Evolutionary conservation across 2,888 invertebrate genomes (phyloP), one percentile per base, ranked within the genome.

Genomic region (Hemithea aestivaria): DNA sequence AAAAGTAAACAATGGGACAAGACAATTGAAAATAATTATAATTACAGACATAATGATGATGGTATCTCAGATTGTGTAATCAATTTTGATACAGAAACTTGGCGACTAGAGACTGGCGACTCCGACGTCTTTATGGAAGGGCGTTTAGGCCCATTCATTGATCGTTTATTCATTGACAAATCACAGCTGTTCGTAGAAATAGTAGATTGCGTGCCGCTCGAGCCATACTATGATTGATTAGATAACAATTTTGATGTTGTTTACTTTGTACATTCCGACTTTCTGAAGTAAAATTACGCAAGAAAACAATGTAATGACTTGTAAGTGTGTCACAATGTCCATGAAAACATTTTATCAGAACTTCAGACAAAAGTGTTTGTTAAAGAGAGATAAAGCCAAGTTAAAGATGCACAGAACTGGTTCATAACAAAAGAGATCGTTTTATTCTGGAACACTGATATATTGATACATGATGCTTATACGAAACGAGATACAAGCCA

Each of bases 91-190:
- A 43, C 28, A 39, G 30, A 36, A 36, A 11, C 22, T 25, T 20
- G 12, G 10, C 29, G 27, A 36, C n/a, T 45, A 52, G 43, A 40
- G 26, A 46, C 37, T 42, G 48, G 45, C 31, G 37, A 41, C 53
- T 31, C 65, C 62, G 49, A 70, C 67, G 34, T 53, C 28, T 39
- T 43, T 48, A 58, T 54, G 53, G 48, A 58, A 58, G 56, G 57
- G 47, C 53, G 40, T 45, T 43, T 51, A 61, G 56, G 48, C 35
- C 52, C 65, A 73, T 68, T 73, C 66, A 69, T 59, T 58, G 58
- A 58, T 62, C 30, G 47, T 48, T 48, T 60, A 37, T 49, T 66
- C 66, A 73, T 72, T 73, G 68, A 69, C 59, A 58, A 62, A 51
- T 45, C 56, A 58, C 62, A 60, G 63, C 56, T 57, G 61, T 52